A percentile compares a stretch with the other conserved stretches of the same genome.
These are phyloP conservation scores for Coptodon rendalli DNA, from an alignment of 2,113 vertebrate species.

Conservation along the genomic window DNA sequence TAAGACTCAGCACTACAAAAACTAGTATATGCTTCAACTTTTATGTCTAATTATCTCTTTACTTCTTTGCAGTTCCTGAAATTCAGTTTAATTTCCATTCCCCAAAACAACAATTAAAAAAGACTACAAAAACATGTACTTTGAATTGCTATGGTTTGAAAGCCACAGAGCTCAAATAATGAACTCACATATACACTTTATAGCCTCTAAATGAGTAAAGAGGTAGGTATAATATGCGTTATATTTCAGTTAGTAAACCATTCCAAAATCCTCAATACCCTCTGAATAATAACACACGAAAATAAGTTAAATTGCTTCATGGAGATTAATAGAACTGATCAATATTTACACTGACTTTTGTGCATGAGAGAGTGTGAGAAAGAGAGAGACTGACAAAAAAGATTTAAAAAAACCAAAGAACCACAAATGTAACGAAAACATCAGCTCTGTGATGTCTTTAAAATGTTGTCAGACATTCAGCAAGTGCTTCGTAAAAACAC, in stretches of 20 bases:
- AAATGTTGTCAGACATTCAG: slow-evolving; percentile 22
- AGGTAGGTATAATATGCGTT: not conserved
- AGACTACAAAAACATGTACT: not conserved
- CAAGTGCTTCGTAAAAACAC: not conserved
- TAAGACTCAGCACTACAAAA: not conserved
- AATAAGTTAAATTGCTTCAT: not conserved
- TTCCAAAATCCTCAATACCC: not conserved
- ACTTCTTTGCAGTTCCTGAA: not conserved
- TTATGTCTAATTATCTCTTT: not conserved
- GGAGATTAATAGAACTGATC: not conserved
- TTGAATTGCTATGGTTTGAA: not conserved
- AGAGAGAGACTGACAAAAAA: not conserved
- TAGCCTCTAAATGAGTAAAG: not conserved
- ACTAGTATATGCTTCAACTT: not conserved
- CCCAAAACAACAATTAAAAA: not conserved
- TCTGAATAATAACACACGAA: not conserved
- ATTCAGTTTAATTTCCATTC: not conserved
- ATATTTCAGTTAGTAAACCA: not conserved
- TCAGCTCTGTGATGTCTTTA: not conserved
- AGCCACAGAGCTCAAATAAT: not conserved
- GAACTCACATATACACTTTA: not conserved
- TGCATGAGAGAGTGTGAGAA: not conserved
- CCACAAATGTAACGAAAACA: not conserved
- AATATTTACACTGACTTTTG: not conserved
- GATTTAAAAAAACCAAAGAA: not conserved